Evolutionary conservation across 2,113 vertebrate genomes (phyloP), one percentile per base, ranked within the genome.

Genomic region (Erpornis zantholeuca): DNA sequence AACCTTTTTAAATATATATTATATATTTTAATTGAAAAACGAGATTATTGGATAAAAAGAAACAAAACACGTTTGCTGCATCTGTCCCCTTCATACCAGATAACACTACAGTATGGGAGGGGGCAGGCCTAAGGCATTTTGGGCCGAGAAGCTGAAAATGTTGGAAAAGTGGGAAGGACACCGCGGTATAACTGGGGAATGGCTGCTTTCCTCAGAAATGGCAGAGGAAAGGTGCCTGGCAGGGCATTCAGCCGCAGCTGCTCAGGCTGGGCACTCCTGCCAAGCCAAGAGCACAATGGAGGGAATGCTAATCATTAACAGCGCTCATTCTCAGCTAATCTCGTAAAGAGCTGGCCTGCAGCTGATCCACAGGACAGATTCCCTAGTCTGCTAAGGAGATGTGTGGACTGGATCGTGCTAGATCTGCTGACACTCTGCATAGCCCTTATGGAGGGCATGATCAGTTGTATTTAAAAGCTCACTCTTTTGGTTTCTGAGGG

Each of bases 21-120:
- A 94, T 97, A 97, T 97, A 97, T 97, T 97, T 97, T 97, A 97
- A 95, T 92, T 93, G 96, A 97, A 94, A 77, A 95, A 92, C 64
- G 57, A 96, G 88, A 92, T 96, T 97, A 96, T 95, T 96, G 96
- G 96, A 88, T 97, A 56, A 92, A 95, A 97, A 88, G 82, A 90
- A 85, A 59, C 63, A 42, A 57, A 75, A 49, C 47, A 82, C 38
- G 56, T 35, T 80, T 87, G 95, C 89, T 96, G 78, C 86, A 93
- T 90, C 82, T 96, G 68, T 92, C 88, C 88, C 79, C 85, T 96
- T 92, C 93, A 92, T 94, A 96, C 69, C 79, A 79, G 75, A 33
- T 93, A 95, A 97, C 97, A 97, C 93, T 97, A 96, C 93, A 88
- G 79, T 38, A 10, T 80, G 90, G 76, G 54, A 91, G 69, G 68